Conservation (phyloP, 1,140 invertebrate genomes). For the Pygmarrhopalites habei region DNA sequence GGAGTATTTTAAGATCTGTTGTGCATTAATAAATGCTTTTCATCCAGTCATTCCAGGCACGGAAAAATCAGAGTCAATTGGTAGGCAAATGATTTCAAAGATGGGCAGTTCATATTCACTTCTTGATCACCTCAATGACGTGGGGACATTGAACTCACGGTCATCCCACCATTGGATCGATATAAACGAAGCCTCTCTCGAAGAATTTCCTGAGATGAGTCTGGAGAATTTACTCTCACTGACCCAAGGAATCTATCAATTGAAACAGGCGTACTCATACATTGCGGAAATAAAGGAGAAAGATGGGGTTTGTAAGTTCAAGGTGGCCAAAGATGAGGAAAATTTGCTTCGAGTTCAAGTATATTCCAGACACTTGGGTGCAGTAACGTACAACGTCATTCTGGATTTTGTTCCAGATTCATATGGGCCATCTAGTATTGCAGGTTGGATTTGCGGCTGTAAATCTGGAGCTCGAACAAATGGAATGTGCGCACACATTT, state of each 20-base stretch:
- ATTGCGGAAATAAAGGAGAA: background rate
- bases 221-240: background rate
- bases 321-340: background rate
- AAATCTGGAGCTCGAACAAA: conserved; percentile 18
- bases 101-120: background rate
- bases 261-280: conserved; percentile 7
- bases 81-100: background rate
- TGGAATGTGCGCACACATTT: background rate
- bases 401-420: background rate
- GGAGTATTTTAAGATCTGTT: conserved; percentile 6
- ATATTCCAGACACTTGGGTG: background rate
- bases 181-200: background rate
- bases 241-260: background rate
- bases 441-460: conserved; percentile 21
- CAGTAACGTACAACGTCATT: background rate
- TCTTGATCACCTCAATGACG: background rate
- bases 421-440: conserved; percentile 2
- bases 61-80: background rate
- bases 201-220: conserved; percentile 8
- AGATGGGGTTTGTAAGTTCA: background rate
- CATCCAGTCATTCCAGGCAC: background rate
- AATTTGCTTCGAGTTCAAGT: background rate
- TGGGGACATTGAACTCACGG: background rate
- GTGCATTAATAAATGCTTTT: conserved; percentile 17
- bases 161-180: background rate